Conservation (phyloP, 1,140 invertebrate genomes). For the Drosophila seguyi region DNA sequence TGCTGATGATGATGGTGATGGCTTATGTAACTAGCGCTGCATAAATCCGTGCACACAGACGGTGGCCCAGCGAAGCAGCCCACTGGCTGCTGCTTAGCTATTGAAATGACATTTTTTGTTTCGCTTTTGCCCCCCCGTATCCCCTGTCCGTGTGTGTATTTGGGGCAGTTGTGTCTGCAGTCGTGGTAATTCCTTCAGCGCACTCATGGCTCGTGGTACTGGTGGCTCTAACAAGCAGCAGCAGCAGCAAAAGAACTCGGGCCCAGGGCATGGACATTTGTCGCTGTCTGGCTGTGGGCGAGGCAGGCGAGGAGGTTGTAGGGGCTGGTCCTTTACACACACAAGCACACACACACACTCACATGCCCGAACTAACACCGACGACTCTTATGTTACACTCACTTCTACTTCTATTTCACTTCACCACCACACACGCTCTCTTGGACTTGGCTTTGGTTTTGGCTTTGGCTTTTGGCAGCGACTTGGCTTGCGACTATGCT, state of each 20-base stretch:
- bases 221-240: conserved; percentile 59
- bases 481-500: conserved; percentile 33
- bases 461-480: conserved; percentile 50
- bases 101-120: conserved; percentile 57
- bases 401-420: conserved; percentile 34
- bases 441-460: conserved; percentile 46
- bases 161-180: conserved; percentile 47
- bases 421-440: conserved; percentile 61
- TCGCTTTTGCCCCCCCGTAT: conserved; percentile 3
- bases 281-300: conserved; percentile 28
- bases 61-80: conserved; percentile 14
- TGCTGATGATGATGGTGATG: conserved; percentile 70
- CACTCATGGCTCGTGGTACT: conserved; percentile 27
- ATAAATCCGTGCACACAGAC: conserved; percentile 72
- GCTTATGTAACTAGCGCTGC: conserved; percentile 83
- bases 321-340: conserved; percentile 5
- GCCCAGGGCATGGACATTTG: conserved; percentile 39
- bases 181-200: conserved; percentile 44
- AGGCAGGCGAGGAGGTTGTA: neutral
- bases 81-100: conserved; percentile 49
- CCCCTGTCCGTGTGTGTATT: conserved; percentile 20
- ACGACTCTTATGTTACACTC: conserved; percentile 21
- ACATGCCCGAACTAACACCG: conserved; percentile 14
- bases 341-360: neutral
- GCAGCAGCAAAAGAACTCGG: conserved; percentile 48